A percentile compares a stretch with the other conserved stretches of the same genome.
phyloP scores from a whole-genome alignment of 2,797 vertebrate genomes.

The Rhinatrema bivittatum region DNA sequence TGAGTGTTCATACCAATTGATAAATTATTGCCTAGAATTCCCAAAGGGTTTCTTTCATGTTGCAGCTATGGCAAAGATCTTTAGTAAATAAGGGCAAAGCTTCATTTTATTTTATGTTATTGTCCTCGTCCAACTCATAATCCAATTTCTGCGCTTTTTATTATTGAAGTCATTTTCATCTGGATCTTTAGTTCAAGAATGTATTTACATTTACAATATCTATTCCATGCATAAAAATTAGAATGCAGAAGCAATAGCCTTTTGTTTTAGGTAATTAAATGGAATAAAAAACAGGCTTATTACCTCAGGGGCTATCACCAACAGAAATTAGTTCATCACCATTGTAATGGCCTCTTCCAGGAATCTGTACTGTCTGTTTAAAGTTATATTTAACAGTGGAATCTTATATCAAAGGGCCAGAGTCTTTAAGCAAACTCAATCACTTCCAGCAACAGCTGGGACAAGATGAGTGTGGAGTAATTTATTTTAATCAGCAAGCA shows the following conservation, averaged over 20 bases:
- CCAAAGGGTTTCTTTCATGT: no score
- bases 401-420: constrained; percentile 48
- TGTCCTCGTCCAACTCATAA: no score
- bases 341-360: constrained; percentile 39
- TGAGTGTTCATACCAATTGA: no score
- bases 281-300: constrained; percentile 45
- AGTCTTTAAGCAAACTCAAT: constrained; percentile 42
- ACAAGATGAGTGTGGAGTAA: constrained; percentile 35
- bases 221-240: constrained; percentile 16
- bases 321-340: constrained; percentile 42
- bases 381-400: constrained; percentile 42
- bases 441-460: constrained; percentile 41
- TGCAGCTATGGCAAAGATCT: no score
- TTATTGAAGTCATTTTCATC: no score
- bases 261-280: constrained; percentile 30
- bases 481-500: constrained; percentile 44
- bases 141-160: no score
- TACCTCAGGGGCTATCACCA: constrained; percentile 35
- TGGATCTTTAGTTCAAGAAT: no score
- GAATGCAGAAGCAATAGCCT: constrained; percentile 22
- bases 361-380: constrained; percentile 36
- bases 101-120: no score
- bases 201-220: constrained; percentile 1
- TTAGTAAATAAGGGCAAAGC: no score
- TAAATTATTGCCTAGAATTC: no score